These are phyloP conservation scores for Caerostris darwini DNA, from an alignment of 1,140 invertebrate species.

Conservation along the genomic window DNA sequence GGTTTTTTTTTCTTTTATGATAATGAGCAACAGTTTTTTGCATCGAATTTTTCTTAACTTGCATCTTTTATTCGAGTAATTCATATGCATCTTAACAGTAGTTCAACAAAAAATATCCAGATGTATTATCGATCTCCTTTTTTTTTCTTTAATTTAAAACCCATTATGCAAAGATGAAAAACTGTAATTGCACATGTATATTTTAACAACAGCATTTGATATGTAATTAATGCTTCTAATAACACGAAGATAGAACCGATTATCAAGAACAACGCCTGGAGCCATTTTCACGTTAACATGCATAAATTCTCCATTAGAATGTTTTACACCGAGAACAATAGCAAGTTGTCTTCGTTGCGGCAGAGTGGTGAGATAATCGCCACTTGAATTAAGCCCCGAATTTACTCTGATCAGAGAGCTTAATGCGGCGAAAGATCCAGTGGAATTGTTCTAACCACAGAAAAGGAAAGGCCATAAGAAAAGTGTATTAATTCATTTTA, in stretches of 20 bases:
- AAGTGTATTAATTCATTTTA: constrained; percentile 77
- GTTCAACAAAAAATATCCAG: too few species aligned
- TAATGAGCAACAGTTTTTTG: too few species aligned
- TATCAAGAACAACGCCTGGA: not conserved
- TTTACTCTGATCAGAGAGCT: constrained; percentile 52
- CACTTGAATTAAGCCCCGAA: constrained; percentile 34
- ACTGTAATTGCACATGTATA: not conserved
- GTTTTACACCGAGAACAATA: not conserved
- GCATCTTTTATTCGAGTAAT: too few species aligned
- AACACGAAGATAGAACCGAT: not conserved
- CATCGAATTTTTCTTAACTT: too few species aligned
- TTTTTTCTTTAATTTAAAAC: too few species aligned
- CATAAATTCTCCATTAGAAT: not conserved
- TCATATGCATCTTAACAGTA: too few species aligned
- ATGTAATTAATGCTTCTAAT: constrained; percentile 8
- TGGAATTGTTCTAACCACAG: constrained; percentile 64
- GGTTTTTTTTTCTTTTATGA: too few species aligned
- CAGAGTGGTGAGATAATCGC: constrained; percentile 36
- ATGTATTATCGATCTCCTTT: too few species aligned
- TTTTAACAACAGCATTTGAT: not conserved
- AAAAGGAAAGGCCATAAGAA: constrained; percentile 47
- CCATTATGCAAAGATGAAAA: not conserved
- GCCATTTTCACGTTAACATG: not conserved
- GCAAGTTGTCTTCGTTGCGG: not conserved
- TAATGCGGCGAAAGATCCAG: constrained; percentile 38